Conservation (phyloP, 2,888 invertebrate genomes). For the Sceliomorpha sp. region DNA sequence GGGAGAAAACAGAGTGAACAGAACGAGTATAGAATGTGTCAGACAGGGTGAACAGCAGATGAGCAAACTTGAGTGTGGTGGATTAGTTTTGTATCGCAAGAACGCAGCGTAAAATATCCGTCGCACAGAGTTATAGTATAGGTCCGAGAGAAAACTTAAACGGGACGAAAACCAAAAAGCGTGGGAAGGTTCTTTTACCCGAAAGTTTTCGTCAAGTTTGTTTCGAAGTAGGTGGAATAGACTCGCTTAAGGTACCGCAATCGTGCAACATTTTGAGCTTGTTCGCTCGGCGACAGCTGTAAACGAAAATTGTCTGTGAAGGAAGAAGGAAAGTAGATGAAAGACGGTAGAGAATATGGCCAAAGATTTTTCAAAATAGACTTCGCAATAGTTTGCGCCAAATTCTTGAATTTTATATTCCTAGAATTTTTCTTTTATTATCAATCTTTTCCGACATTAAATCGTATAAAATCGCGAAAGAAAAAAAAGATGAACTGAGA, state of each 20-base stretch:
- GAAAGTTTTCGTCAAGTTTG: constrained; percentile 40
- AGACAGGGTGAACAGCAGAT: too few relatives aligned
- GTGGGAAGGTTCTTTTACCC: constrained; percentile 14
- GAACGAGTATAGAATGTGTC: too few relatives aligned
- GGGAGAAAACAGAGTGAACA: too few relatives aligned
- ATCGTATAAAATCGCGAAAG: too few relatives aligned
- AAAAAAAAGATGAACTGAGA: too few relatives aligned
- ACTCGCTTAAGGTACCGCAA: constrained; percentile 28
- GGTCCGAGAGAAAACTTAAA: constrained; percentile 24
- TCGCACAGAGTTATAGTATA: neutral
- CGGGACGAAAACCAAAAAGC: constrained; percentile 15
- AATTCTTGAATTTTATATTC: too few relatives aligned
- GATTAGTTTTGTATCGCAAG: too few relatives aligned
- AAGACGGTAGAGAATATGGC: constrained; percentile 13
- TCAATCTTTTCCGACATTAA: too few relatives aligned
- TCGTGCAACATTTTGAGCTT: constrained; percentile 22
- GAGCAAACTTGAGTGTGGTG: too few relatives aligned
- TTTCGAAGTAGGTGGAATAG: constrained; percentile 35
- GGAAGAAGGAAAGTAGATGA: constrained; percentile 19
- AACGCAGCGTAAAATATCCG: constrained; percentile 37
- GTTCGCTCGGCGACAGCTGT: constrained; percentile 34
- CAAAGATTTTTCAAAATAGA: constrained; percentile 9
- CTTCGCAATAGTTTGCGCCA: neutral
- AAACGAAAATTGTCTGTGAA: constrained; percentile 32
- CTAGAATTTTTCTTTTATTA: too few relatives aligned